phyloP scores from a whole-genome alignment of 2,113 vertebrate genomes.

The Fulmarus glacialis region DNA sequence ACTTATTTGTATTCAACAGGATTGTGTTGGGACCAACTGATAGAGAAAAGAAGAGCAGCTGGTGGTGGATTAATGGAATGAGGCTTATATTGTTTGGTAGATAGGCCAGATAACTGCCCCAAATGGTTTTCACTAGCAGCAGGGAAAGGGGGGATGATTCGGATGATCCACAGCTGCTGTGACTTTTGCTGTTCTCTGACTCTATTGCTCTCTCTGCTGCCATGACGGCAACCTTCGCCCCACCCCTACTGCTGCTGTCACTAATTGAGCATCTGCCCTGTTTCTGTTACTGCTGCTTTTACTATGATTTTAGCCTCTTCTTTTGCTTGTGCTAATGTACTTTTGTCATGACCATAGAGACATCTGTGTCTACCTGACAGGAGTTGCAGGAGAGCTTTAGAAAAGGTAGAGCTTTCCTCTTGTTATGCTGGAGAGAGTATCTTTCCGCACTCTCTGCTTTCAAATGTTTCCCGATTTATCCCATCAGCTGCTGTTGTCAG shows the following conservation, averaged over 20 bases:
- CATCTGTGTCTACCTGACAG: not conserved
- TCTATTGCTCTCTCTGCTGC: slow-evolving; percentile 2
- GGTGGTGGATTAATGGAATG: slow-evolving; percentile 28
- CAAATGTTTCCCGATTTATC: not conserved
- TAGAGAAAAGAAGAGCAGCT: slow-evolving; percentile 18
- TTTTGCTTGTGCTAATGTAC: not conserved
- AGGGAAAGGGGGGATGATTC: not conserved
- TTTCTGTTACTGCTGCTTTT: not conserved
- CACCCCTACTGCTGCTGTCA: slow-evolving; percentile 31
- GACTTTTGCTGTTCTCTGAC: not conserved
- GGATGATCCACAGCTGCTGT: slow-evolving; percentile 7
- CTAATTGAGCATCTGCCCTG: not conserved
- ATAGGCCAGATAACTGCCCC: slow-evolving; percentile 10
- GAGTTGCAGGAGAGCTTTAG: not conserved
- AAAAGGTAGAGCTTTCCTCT: not conserved
- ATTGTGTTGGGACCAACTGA: not conserved
- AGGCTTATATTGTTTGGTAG: not conserved
- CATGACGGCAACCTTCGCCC: not conserved
- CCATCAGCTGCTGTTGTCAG: not conserved
- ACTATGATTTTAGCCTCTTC: not conserved
- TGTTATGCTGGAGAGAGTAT: not conserved
- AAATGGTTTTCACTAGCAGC: not conserved
- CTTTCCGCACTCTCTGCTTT: not conserved
- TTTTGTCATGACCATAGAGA: not conserved
- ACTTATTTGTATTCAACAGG: slow-evolving; percentile 2